Evolutionary conservation across 2,113 vertebrate species (phyloP), one percentile per base, ranked within the genome.

Genomic region (Tragelaphus scriptus): DNA sequence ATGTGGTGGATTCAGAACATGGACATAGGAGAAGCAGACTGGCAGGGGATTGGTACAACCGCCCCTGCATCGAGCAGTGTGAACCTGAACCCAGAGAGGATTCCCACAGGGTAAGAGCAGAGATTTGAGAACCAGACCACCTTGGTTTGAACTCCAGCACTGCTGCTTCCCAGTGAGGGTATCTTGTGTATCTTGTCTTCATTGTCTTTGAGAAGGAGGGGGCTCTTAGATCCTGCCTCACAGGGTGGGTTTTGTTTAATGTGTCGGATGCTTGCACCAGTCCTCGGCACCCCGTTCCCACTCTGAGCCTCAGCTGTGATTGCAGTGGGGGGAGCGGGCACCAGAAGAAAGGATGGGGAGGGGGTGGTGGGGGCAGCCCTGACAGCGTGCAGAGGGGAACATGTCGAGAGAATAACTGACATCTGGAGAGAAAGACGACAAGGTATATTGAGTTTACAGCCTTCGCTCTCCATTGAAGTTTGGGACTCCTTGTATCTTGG

Each of bases 331-430:
- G 19, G 5, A n/a, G 44, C 2, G 21, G 84, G 59, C 53, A 28
- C 14, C 36, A 36, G 55, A 25, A 86, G 58, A 47, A 51, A 56
- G 32, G 44, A 26, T 5, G 12, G 15, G 0, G 11, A 4, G 6
- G 19, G 15, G 0, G 11, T 3, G 9, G 3, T n/a, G 25, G 53
- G 53, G 11, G 58, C 12, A 13, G 4, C 28, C 1, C 1, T 5
- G 3, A 75, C 32, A 53, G 0, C 0, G 0, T 75, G 63, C 32
- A 56, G 51, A 91, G 68, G 80, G 36, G 63, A 68, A 3, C 11
- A 19, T 21, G 15, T 49, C 53, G 32, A 7, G 90, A 85, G 49
- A 63, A 6, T 30, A 9, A 51, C 21, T 16, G 30, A 49, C 21
- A 14, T 59, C 25, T 85, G 25, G 21, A 81, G 32, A 56, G n/a